Conservation (phyloP, 2,888 invertebrate genomes). For the Drosophila testacea region DNA sequence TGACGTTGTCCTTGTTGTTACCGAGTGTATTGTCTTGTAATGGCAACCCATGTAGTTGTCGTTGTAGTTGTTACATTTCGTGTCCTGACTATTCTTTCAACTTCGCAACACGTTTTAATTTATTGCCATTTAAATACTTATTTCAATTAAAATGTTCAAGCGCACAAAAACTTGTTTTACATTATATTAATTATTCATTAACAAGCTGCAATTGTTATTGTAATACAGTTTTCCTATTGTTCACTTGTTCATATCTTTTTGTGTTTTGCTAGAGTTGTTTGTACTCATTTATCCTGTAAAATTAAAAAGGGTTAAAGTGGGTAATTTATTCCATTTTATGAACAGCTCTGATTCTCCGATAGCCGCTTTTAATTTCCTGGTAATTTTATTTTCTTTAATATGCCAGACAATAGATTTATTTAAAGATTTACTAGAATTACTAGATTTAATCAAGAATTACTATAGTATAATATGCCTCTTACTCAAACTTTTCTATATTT, state of each 20-base stretch:
- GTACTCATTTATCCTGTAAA: constrained; percentile 4
- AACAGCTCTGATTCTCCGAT: no score
- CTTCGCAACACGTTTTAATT: constrained; percentile 48
- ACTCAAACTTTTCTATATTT: not conserved
- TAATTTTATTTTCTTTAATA: no score
- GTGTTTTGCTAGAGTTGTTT: not conserved
- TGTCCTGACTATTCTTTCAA: constrained; percentile 19
- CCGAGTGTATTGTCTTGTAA: constrained; percentile 51
- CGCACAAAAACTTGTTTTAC: constrained; percentile 35
- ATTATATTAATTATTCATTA: constrained; percentile 67
- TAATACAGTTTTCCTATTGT: constrained; percentile 18
- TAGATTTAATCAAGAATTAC: no score
- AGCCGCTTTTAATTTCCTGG: no score
- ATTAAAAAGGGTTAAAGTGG: not conserved
- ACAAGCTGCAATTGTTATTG: constrained; percentile 27
- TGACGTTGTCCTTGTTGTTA: constrained; percentile 37
- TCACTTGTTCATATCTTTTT: not conserved
- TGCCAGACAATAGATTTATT: no score
- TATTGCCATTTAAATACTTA: constrained; percentile 72
- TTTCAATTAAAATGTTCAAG: constrained; percentile 71
- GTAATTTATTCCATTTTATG: no score
- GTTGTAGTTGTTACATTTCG: constrained; percentile 15
- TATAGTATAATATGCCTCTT: no score
- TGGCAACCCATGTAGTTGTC: constrained; percentile 39
- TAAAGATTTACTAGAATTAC: no score